Percentiles rank a stretch among this genome's conserved stretches.
Conservation (phyloP, 1,140 invertebrate species). For the Probaryconus sp. region DNA sequence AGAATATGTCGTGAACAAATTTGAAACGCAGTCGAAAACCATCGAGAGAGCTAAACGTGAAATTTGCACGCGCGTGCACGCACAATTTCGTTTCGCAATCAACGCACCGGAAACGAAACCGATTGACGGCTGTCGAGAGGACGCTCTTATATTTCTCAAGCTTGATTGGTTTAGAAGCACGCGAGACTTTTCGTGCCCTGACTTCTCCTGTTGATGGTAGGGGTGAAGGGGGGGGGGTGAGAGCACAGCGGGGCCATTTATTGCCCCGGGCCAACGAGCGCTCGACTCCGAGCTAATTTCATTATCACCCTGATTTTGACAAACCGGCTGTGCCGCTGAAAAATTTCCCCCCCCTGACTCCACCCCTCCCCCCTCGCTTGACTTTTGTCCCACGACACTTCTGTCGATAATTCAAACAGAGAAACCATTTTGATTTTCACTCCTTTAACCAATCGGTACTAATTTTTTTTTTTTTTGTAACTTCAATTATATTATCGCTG, state of each 20-base stretch:
- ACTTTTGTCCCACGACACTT: slow-evolving; percentile 15
- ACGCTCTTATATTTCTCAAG: slow-evolving; percentile 54
- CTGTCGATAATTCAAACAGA: neutral
- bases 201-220: too few relatives aligned
- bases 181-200: slow-evolving; percentile 55
- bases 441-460: slow-evolving; percentile 15
- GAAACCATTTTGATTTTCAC: slow-evolving; percentile 21
- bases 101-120: slow-evolving; percentile 55
- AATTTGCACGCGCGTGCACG: slow-evolving; percentile 27
- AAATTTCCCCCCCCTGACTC: slow-evolving; percentile 31
- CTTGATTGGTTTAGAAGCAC: slow-evolving; percentile 55
- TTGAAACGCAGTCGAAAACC: slow-evolving; percentile 42
- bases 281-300: slow-evolving; percentile 53
- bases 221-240: slow-evolving; percentile 3
- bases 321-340: slow-evolving; percentile 24
- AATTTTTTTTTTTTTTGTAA: too few relatives aligned
- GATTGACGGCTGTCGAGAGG: slow-evolving; percentile 37
- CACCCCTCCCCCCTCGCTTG: slow-evolving; percentile 30
- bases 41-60: neutral
- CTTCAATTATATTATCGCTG: too few relatives aligned
- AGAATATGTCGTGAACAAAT: slow-evolving; percentile 7
- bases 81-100: slow-evolving; percentile 61
- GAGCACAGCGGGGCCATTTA: slow-evolving; percentile 3
- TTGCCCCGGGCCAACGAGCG: slow-evolving; percentile 45
- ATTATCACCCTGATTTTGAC: slow-evolving; percentile 50